Conservation (phyloP, 2,888 invertebrate genomes). For the Belgica antarctica region DNA sequence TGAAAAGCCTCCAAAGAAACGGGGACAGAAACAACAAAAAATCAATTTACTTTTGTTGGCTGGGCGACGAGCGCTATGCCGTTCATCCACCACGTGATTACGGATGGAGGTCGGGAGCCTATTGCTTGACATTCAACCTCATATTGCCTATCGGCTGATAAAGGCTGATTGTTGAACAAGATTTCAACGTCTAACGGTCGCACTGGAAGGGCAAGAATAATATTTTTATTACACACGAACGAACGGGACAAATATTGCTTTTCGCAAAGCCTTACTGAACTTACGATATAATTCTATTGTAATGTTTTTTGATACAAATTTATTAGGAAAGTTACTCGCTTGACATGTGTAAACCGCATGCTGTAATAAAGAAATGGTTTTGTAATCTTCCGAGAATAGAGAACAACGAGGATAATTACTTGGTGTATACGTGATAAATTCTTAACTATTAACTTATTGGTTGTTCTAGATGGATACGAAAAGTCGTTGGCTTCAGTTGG, state of each 20-base stretch:
- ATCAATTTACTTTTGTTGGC: constrained; percentile 38
- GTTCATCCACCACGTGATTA: constrained; percentile 83
- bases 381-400: too few species aligned
- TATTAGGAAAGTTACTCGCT: constrained; percentile 64
- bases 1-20: not conserved
- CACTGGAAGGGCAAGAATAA: constrained; percentile 60
- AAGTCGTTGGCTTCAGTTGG: constrained; percentile 54
- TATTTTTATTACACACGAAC: not conserved
- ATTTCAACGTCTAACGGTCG: constrained; percentile 77
- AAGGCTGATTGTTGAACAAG: constrained; percentile 73
- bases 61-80: constrained; percentile 59
- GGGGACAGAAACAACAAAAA: not conserved
- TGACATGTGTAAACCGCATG: constrained; percentile 74
- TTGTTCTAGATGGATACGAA: constrained; percentile 56
- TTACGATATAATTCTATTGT: constrained; percentile 75
- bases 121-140: constrained; percentile 78
- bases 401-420: too few species aligned
- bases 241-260: not conserved
- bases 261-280: constrained; percentile 50
- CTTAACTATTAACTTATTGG: constrained; percentile 62
- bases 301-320: constrained; percentile 66
- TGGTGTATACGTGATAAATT: constrained; percentile 69
- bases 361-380: too few species aligned
- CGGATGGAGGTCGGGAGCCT: constrained; percentile 81
- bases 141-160: constrained; percentile 78